A percentile compares a stretch with the other conserved stretches of the same genome.
These are phyloP conservation scores for Unio delphinus DNA, from an alignment of 2,888 invertebrate species.

Conservation along the genomic window DNA sequence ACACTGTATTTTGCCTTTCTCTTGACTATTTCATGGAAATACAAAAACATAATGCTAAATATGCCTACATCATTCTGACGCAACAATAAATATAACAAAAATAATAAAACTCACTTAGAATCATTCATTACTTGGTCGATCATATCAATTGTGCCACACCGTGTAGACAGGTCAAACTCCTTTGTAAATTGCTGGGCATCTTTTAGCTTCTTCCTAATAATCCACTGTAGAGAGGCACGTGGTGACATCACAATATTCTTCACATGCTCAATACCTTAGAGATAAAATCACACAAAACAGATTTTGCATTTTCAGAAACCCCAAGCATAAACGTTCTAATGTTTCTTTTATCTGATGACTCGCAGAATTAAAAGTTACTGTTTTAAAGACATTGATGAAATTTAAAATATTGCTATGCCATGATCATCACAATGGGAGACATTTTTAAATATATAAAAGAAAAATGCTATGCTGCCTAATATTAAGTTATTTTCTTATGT, in stretches of 20 bases:
- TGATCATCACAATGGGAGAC: no score
- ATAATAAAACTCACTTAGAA: slow-evolving; percentile 29
- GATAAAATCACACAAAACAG: neutral
- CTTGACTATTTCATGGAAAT: no score
- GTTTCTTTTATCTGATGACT: no score
- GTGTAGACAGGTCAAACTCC: slow-evolving; percentile 28
- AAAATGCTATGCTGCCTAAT: no score
- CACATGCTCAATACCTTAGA: slow-evolving; percentile 47
- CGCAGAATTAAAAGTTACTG: no score
- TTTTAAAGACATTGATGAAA: no score
- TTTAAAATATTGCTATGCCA: no score
- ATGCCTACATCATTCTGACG: neutral
- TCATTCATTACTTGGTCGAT: slow-evolving; percentile 44
- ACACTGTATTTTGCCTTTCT: no score
- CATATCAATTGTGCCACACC: slow-evolving; percentile 42
- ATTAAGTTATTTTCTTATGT: no score
- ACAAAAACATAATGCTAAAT: neutral
- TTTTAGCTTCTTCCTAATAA: slow-evolving; percentile 44
- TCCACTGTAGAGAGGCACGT: slow-evolving; percentile 47
- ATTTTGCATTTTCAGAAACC: no score
- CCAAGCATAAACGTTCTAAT: no score
- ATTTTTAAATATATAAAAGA: no score
- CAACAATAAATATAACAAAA: neutral
- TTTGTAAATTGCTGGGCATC: slow-evolving; percentile 38
- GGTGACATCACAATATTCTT: slow-evolving; percentile 48